Base-by-base conservation (phyloP, 92 coral and sea anemone genomes). In the Anthopleura xanthogrammica region DNA sequence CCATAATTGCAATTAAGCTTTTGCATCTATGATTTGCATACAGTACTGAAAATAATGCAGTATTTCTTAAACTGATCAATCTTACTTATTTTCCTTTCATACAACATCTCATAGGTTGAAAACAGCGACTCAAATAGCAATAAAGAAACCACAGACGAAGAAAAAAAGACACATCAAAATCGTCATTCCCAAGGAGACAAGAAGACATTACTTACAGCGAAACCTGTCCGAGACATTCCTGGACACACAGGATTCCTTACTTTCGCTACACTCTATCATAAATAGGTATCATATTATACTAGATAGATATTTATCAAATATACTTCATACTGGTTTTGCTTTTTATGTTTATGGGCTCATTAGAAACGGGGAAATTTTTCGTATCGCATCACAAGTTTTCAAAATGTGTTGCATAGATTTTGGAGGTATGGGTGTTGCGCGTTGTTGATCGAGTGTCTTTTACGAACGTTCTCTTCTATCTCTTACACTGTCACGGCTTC, bases 181-280 rank as follows among this genome's bases (percentile, higher is more conserved):
- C 9, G 16, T 43, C 65, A 41, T 17, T 10, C 48, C 10, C 50
- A 72, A 80, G 72, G 82, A 54, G 91, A 95, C 85, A 91, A 82
- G 87, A 36, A 83, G 43, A 89, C 86, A 78, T 79, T 94, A 70
- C 75, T 91, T 84, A 92, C 98, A 10, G 93, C 98, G 16, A 90
- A 83, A 60, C 92, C 98, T 48, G 70, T 84, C 70, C 92, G 79
- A 77, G 95, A 97, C 60, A 90, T 87, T 87, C 94, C 98, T 17
- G 99, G 99, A 0, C 99, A 97, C 76, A 97, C 99, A 36, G 99
- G 99, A 39, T 97, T 90, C 80, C 84, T 97, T 58, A 97, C 99
- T 8, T 94, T 94, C 78, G 99, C 98, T 8, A 85, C 95, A 16
- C 85, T 97, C 12, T 92, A 82, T 86, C 91, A 91, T 7, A 52